Evolutionary conservation across 2,797 vertebrate species (phyloP).

Genomic region (Amazona ochrocephala): DNA sequence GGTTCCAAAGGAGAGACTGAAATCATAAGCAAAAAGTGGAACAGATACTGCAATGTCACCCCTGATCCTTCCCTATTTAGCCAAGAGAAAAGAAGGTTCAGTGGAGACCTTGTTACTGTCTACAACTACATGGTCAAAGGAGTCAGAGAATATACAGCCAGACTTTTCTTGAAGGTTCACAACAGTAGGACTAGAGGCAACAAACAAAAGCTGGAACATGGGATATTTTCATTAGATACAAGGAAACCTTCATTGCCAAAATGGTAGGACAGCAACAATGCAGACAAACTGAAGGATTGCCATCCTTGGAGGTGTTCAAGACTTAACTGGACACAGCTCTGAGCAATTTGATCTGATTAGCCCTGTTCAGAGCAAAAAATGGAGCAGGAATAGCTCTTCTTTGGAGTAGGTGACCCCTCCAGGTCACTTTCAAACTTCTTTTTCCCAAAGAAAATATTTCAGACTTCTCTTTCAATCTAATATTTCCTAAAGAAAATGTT

Average conservation of each 20-base stretch:
- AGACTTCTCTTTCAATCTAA: neutral
- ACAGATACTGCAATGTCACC: neutral
- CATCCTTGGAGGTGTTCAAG: neutral
- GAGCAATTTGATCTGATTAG: neutral
- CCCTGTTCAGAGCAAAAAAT: neutral
- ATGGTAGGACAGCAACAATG: neutral
- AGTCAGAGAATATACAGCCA: neutral
- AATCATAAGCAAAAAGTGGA: neutral
- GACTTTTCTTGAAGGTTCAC: neutral
- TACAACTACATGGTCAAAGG: neutral
- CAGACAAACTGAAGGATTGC: neutral
- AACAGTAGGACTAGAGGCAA: neutral
- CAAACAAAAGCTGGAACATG: neutral
- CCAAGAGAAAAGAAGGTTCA: neutral
- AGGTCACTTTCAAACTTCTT: neutral
- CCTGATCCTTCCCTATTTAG: neutral
- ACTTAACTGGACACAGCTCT: neutral
- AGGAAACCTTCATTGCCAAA: neutral
- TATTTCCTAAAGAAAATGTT: neutral
- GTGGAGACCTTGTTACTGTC: neutral
- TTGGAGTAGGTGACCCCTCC: neutral
- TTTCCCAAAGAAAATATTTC: neutral
- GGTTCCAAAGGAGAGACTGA: neutral
- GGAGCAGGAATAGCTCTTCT: neutral
- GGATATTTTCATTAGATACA: neutral